phyloP scores from a whole-genome alignment of 2,113 vertebrate genomes.

The Entelurus aequoreus region DNA sequence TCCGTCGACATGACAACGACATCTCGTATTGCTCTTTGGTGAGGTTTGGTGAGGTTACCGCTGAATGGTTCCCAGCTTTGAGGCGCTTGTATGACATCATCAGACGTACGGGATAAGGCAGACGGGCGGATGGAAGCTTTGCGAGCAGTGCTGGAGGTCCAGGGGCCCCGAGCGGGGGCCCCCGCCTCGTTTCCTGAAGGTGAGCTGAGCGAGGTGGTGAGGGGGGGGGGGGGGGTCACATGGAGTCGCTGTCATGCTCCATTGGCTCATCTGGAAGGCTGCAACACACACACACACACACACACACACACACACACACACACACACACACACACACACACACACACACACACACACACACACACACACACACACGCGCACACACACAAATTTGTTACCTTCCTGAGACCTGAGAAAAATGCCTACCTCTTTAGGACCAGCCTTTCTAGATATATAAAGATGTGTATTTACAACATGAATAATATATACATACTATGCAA shows the following conservation, averaged over 20 bases:
- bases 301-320: no score
- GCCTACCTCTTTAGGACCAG: no score
- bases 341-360: no score
- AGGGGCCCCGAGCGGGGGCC: conserved; percentile 2
- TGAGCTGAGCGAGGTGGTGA: conserved; percentile 30
- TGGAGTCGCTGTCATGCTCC: conserved; percentile 67
- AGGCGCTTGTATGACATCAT: conserved; percentile 31
- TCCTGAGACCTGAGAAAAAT: no score
- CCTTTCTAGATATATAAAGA: no score
- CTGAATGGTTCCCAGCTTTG: conserved; percentile 36
- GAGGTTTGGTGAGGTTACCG: conserved; percentile 53
- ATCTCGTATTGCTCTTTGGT: conserved; percentile 57
- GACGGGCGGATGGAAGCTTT: conserved; percentile 26
- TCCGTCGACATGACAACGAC: background rate
- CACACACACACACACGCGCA: no score
- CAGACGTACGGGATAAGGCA: conserved; percentile 43
- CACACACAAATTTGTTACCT: no score
- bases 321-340: no score
- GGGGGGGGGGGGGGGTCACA: conserved; percentile 57
- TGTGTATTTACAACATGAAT: no score
- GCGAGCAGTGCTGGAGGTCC: conserved; percentile 34
- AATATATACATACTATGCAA: no score
- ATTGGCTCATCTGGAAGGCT: conserved; percentile 70
- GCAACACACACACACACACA: background rate
- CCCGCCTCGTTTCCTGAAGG: conserved; percentile 23